A percentile compares a stretch with the other conserved stretches of the same genome.
Conservation (phyloP, 2,113 vertebrate species). For the Hydrolagus affinis region DNA sequence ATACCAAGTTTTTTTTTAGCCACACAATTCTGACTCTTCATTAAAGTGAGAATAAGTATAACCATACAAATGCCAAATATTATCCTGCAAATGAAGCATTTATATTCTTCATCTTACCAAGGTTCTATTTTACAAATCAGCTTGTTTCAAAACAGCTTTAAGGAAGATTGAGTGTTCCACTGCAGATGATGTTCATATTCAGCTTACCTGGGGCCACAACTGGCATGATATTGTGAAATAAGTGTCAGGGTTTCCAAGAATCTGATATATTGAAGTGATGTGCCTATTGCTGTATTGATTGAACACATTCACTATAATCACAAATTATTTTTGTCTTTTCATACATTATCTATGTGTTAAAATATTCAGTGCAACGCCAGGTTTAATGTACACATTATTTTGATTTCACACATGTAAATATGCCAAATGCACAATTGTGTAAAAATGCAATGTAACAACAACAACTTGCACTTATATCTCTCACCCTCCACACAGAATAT, state of each 20-base stretch:
- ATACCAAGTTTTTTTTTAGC: too few relatives aligned
- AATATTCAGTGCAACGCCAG: not conserved
- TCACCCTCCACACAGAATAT: not conserved
- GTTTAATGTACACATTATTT: not conserved
- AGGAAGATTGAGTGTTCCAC: not conserved
- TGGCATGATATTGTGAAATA: not conserved
- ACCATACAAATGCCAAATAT: not conserved
- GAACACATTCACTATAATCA: not conserved
- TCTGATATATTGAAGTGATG: not conserved
- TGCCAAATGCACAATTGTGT: not conserved
- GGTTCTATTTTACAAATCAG: not conserved
- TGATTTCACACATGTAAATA: not conserved
- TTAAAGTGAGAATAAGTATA: too few relatives aligned
- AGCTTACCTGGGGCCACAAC: not conserved
- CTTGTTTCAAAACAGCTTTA: not conserved
- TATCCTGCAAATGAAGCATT: not conserved
- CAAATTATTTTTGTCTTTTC: not conserved
- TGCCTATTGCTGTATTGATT: not conserved
- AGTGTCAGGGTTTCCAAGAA: not conserved
- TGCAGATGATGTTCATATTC: not conserved
- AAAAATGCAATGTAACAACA: not conserved
- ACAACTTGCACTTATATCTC: not conserved
- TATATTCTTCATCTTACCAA: not conserved
- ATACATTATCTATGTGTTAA: not conserved
- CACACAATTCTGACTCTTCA: too few relatives aligned